Conservation (phyloP, 2,888 invertebrate species). For the Coenonympha glycerion region DNA sequence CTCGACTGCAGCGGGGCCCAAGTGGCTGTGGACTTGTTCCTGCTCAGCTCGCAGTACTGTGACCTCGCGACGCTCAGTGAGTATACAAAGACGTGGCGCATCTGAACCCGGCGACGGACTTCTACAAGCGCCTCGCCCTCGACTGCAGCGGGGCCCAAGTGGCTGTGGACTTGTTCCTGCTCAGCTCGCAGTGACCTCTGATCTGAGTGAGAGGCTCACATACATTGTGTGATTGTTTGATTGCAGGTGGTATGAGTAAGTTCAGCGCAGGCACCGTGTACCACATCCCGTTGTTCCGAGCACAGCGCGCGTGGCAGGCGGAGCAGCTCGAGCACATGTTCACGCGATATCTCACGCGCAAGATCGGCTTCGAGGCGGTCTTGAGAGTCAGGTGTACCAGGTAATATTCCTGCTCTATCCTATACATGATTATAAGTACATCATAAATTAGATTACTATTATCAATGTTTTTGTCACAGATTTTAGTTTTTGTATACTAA, state of each 20-base stretch:
- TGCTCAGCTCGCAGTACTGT: conserved; percentile 93
- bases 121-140: conserved; percentile 92
- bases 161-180: conserved; percentile 94
- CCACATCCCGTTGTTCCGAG: conserved; percentile 92
- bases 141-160: conserved; percentile 98
- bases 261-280: conserved; percentile 96
- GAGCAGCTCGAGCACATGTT: conserved; percentile 86
- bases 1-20: conserved; percentile 98
- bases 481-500: too few species aligned
- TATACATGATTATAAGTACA: too few species aligned
- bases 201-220: too few species aligned
- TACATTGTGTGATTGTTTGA: too few species aligned
- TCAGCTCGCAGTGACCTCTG: too few species aligned
- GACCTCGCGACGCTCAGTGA: conserved; percentile 89
- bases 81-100: conserved; percentile 88
- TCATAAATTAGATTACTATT: too few species aligned
- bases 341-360: conserved; percentile 92
- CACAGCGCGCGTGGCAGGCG: conserved; percentile 80
- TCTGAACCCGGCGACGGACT: conserved; percentile 96
- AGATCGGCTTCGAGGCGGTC: conserved; percentile 99
- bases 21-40: conserved; percentile 95
- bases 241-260: conserved; percentile 89
- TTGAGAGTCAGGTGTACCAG: conserved; percentile 97
- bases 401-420: too few species aligned
- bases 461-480: too few species aligned